Base-by-base conservation (phyloP, 2,797 vertebrate species). In the Parotocinclus haroldoi region DNA sequence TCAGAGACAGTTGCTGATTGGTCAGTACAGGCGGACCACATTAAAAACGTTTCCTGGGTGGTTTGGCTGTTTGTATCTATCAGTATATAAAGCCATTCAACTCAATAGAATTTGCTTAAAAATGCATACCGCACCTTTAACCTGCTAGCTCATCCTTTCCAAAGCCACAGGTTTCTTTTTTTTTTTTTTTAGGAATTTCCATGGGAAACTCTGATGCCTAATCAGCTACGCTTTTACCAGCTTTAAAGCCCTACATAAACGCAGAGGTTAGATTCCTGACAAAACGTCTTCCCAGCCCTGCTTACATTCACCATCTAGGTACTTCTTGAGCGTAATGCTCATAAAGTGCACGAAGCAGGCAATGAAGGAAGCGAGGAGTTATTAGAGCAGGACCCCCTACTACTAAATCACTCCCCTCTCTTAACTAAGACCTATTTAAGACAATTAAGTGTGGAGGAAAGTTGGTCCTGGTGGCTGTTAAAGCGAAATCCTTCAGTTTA, bases 401-500 rank as follows among this genome's bases (percentile, higher is more conserved):
- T 76, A 78, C 72, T 81, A 85, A 83, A 81, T 76, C 62, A 81
- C 69, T 81, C 77, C 73, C 68, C 71, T 59, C 54, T 62, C 63
- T 80, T 71, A 80, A 63, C 70, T 42, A 55, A 76, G 65, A 69
- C 74, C 75, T 72, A 82, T 78, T 83, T 83, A 82, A 50, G 64
- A 65, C 80, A 79, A 83, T 85, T 81, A 81, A 81, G 84, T 71
- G 49, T 68, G 38, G 27, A 73, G 63, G 75, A 77, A 65, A 76
- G 73, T 71, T 67, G 57, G 72, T 77, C 64, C 46, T 68, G 61
- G 76, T 68, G 67, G 73, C 76, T 72, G 73, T 83, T 81, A 81
- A 77, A 81, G 64, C 69, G 38, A 76, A 72, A 81, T 81, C 83
- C 68, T 73, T 70, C 69, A 56, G 75, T 78, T 85, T 85, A 83